Percentiles rank a stretch among this genome's conserved stretches.
phyloP scores from a whole-genome alignment of 2,888 invertebrate genomes.

The Cenopis cana region DNA sequence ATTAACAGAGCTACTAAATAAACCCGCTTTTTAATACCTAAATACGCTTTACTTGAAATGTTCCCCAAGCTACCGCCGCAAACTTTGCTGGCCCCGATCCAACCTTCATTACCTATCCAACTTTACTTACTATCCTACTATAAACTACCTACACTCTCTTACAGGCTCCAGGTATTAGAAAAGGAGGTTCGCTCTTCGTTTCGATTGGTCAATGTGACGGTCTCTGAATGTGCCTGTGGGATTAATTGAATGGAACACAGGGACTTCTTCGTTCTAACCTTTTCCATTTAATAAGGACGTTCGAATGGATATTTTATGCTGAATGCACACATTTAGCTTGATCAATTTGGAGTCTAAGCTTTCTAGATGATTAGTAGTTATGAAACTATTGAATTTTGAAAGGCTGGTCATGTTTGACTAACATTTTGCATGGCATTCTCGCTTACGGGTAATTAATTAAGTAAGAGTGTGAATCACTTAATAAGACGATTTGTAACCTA shows the following conservation, averaged over 20 bases:
- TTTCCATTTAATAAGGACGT: conserved; percentile 28
- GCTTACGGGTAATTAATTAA: too few species aligned
- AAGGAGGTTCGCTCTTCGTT: conserved; percentile 1
- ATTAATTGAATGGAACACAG: conserved; percentile 30
- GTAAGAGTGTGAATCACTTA: too few species aligned
- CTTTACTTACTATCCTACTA: neutral
- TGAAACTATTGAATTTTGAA: neutral
- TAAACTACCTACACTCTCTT: conserved; percentile 5
- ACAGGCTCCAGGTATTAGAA: neutral
- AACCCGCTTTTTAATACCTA: conserved; percentile 22
- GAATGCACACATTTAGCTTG: conserved; percentile 22
- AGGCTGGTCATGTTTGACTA: neutral
- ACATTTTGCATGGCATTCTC: neutral
- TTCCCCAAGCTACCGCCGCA: conserved; percentile 27
- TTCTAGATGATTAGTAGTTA: neutral
- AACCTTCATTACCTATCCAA: conserved; percentile 22
- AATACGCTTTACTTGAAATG: conserved; percentile 20
- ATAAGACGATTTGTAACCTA: too few species aligned
- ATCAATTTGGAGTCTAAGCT: conserved; percentile 20
- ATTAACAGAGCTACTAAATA: conserved; percentile 26
- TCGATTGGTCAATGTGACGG: neutral
- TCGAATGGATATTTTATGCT: conserved; percentile 19
- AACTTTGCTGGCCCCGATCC: conserved; percentile 29
- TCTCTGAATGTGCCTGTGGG: neutral
- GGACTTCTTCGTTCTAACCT: conserved; percentile 24